Percentiles rank a stretch among this genome's conserved stretches.
Conservation (phyloP, 92 coral and sea anemone species). For the Porites lobata region DNA sequence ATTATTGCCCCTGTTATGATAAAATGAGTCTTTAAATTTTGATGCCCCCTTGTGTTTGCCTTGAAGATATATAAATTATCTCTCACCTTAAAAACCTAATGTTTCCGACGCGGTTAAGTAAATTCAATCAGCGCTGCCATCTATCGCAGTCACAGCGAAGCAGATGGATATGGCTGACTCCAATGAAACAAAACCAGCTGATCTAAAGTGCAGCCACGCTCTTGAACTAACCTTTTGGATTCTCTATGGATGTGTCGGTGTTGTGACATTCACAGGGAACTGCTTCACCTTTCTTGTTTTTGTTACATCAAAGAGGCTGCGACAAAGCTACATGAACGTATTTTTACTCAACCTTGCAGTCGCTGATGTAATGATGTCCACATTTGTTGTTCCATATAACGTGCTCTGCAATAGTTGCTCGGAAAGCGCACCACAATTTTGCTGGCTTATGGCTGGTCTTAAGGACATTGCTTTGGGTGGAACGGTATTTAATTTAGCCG, state of each 20-base stretch:
- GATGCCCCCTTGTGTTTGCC: too few relatives aligned
- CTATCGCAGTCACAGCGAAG: not conserved
- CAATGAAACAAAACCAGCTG: not conserved
- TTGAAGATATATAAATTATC: too few relatives aligned
- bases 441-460: slow-evolving; percentile 66
- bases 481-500: slow-evolving; percentile 68
- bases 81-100: not conserved
- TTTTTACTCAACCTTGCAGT: slow-evolving; percentile 72
- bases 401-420: slow-evolving; percentile 63
- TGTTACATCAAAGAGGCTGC: slow-evolving; percentile 63
- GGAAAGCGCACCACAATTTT: slow-evolving; percentile 24
- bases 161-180: slow-evolving; percentile 1
- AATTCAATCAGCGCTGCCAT: not conserved
- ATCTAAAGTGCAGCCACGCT: not conserved
- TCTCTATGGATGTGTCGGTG: slow-evolving; percentile 64
- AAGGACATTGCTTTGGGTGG: slow-evolving; percentile 69
- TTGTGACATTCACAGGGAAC: slow-evolving; percentile 70
- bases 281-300: slow-evolving; percentile 67
- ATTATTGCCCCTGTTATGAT: too few relatives aligned
- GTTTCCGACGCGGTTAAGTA: not conserved
- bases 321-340: slow-evolving; percentile 77
- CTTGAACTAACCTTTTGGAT: slow-evolving; percentile 70
- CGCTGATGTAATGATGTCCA: slow-evolving; percentile 68
- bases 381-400: slow-evolving; percentile 69
- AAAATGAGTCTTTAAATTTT: too few relatives aligned